phyloP scores from a whole-genome alignment of 2,888 invertebrate species.

The Torymus tubicola region DNA sequence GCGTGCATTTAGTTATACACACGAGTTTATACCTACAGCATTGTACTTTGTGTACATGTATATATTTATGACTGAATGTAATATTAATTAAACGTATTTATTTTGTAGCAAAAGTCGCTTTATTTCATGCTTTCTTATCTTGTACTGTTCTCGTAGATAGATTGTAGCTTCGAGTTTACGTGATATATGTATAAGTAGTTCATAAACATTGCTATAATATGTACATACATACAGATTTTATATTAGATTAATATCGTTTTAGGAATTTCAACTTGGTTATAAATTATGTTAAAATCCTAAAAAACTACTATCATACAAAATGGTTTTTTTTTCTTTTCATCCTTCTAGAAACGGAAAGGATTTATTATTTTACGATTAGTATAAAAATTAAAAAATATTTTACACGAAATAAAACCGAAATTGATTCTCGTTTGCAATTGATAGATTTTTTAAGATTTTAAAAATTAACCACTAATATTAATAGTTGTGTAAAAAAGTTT shows the following conservation, averaged over 20 bases:
- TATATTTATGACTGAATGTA: slow-evolving; percentile 57
- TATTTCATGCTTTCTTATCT: slow-evolving; percentile 52
- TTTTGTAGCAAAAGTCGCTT: slow-evolving; percentile 58
- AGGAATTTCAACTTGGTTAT: slow-evolving; percentile 25
- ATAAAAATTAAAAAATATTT: slow-evolving; percentile 27
- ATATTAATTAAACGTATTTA: slow-evolving; percentile 64
- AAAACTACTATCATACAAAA: slow-evolving; percentile 19
- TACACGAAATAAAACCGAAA: slow-evolving; percentile 10
- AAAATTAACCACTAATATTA: slow-evolving; percentile 11
- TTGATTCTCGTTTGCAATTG: slow-evolving; percentile 24
- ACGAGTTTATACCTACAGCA: slow-evolving; percentile 33
- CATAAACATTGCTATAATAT: slow-evolving; percentile 49
- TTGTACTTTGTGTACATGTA: slow-evolving; percentile 59
- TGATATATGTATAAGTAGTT: slow-evolving; percentile 35
- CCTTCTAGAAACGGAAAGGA: not conserved
- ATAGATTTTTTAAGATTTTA: slow-evolving; percentile 52
- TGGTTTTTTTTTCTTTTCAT: slow-evolving; percentile 11
- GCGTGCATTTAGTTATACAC: slow-evolving; percentile 39
- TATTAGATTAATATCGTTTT: slow-evolving; percentile 38
- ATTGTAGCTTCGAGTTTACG: slow-evolving; percentile 37
- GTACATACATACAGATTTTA: slow-evolving; percentile 56
- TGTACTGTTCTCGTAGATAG: slow-evolving; percentile 48
- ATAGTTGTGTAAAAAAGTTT: slow-evolving; percentile 43
- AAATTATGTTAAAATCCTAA: slow-evolving; percentile 41
- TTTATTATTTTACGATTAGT: not conserved